phyloP scores from a whole-genome alignment of 2,888 invertebrate species.

The Drosophila neonasuta region DNA sequence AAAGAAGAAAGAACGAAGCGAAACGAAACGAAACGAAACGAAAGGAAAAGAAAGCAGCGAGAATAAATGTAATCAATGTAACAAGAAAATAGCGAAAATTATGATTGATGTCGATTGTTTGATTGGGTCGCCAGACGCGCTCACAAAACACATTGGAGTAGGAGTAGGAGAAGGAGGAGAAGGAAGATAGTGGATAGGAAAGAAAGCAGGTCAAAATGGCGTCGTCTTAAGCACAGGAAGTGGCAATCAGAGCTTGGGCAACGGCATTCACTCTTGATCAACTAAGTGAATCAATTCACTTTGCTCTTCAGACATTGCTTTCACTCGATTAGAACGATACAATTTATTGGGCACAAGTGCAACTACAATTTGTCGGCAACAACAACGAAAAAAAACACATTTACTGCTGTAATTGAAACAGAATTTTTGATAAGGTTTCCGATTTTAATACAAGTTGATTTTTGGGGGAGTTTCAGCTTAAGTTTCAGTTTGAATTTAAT shows the following conservation, averaged over 20 bases:
- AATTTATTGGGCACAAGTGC: constrained; percentile 1
- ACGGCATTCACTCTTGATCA: constrained; percentile 23
- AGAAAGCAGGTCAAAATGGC: constrained; percentile 45
- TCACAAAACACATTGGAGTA: neutral
- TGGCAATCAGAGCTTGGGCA: constrained; percentile 44
- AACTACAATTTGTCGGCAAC: too few relatives aligned
- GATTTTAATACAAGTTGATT: too few relatives aligned
- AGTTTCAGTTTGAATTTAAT: too few relatives aligned
- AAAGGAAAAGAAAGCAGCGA: constrained; percentile 13
- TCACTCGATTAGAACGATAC: constrained; percentile 18
- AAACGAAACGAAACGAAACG: neutral
- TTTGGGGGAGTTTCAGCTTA: too few relatives aligned
- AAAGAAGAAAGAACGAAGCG: constrained; percentile 15
- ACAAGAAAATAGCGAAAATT: constrained; percentile 72
- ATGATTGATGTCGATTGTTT: constrained; percentile 79
- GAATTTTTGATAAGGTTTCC: too few relatives aligned
- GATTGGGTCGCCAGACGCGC: constrained; percentile 67
- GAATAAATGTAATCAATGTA: constrained; percentile 74
- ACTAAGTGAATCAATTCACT: constrained; percentile 26
- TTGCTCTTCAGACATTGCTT: constrained; percentile 1
- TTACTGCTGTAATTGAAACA: too few relatives aligned
- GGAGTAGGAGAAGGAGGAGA: neutral
- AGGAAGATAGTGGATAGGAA: neutral
- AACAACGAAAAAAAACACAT: too few relatives aligned
- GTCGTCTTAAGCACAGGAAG: constrained; percentile 46